These are phyloP conservation scores for Platycnemis pennipes DNA, from an alignment of 2,888 invertebrate species.

Conservation along the genomic window DNA sequence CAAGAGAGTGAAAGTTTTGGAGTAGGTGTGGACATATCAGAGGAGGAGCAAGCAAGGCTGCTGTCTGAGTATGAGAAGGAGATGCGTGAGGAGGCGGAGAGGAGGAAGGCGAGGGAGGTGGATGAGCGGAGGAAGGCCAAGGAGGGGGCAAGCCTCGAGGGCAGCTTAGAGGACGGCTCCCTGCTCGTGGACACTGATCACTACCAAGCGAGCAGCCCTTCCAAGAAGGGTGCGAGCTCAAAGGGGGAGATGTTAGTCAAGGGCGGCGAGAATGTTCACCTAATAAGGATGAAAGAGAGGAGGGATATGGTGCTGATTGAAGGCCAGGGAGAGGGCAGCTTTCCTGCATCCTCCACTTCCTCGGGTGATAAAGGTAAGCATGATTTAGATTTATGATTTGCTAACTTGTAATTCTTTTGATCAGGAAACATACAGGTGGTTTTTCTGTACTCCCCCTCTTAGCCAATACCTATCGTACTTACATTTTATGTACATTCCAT, in stretches of 20 bases:
- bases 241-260: constrained; percentile 51
- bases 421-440: no score
- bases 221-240: constrained; percentile 18
- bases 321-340: constrained; percentile 74
- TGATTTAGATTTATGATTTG: not conserved
- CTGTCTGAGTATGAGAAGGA: constrained; percentile 86
- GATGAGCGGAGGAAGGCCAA: not conserved
- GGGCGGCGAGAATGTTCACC: constrained; percentile 37
- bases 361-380: constrained; percentile 72
- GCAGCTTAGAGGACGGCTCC: constrained; percentile 42
- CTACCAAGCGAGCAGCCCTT: constrained; percentile 44
- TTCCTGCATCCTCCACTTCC: constrained; percentile 74
- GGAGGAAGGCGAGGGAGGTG: constrained; percentile 35
- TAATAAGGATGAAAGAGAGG: constrained; percentile 71
- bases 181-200: constrained; percentile 38
- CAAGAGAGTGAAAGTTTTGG: constrained; percentile 78
- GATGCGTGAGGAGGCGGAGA: constrained; percentile 77
- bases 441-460: no score
- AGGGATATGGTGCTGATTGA: constrained; percentile 73
- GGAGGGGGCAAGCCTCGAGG: not conserved
- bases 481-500: no score
- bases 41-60: constrained; percentile 86
- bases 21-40: constrained; percentile 84
- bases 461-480: no score
- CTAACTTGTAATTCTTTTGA: no score